These are phyloP conservation scores for Harpegnathos saltator DNA, from an alignment of 1,140 invertebrate species.

Conservation along the genomic window DNA sequence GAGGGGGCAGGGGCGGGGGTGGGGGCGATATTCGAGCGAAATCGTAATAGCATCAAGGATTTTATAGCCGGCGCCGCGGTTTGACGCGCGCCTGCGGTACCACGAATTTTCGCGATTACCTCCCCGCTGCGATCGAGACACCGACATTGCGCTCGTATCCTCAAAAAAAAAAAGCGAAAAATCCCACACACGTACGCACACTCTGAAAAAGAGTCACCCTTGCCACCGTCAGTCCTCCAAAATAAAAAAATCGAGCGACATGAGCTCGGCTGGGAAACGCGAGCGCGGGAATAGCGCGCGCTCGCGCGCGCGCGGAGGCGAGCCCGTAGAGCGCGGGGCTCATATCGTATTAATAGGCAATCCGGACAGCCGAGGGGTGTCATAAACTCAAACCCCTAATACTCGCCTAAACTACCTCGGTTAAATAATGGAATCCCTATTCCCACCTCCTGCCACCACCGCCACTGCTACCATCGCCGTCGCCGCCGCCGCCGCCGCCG, in stretches of 20 bases:
- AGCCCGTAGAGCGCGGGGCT: constrained; percentile 81
- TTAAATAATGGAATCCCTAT: constrained; percentile 86
- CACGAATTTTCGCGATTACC: constrained; percentile 8
- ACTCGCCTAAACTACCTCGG: constrained; percentile 86
- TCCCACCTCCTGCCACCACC: constrained; percentile 76
- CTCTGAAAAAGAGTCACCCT: too few relatives aligned
- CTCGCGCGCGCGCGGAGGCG: constrained; percentile 72
- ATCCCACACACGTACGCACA: too few relatives aligned
- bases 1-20: too few relatives aligned
- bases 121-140: too few relatives aligned
- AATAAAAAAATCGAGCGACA: constrained; percentile 69
- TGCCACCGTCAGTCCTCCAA: background rate
- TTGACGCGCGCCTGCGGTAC: constrained; percentile 5
- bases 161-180: too few relatives aligned
- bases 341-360: constrained; percentile 87
- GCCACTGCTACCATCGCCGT: constrained; percentile 24
- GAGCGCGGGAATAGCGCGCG: constrained; percentile 61
- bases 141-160: background rate
- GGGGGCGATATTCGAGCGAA: background rate
- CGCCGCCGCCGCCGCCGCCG: constrained; percentile 56
- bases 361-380: constrained; percentile 86
- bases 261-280: constrained; percentile 62
- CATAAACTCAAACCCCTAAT: constrained; percentile 87
- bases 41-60: constrained; percentile 27
- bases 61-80: background rate